Percentiles rank a stretch among this genome's conserved stretches.
Conservation (phyloP, 2,113 vertebrate species). For the Azemiops feae region DNA sequence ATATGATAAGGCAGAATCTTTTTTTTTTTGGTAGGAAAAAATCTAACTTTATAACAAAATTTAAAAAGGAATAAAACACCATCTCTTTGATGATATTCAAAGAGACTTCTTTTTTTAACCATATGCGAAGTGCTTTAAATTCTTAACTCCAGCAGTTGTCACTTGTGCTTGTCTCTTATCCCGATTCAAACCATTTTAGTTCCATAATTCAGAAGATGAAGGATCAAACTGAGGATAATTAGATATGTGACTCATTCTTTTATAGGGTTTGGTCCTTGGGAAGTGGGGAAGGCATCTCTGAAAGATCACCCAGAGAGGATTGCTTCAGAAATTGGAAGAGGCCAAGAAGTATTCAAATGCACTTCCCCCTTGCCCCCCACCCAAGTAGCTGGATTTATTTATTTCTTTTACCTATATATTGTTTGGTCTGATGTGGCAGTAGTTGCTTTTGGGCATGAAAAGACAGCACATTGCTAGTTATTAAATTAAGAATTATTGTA, state of each 20-base stretch:
- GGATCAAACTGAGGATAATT: slow-evolving; percentile 59
- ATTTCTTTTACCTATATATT: not conserved
- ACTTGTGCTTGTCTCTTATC: slow-evolving; percentile 53
- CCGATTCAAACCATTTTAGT: slow-evolving; percentile 65
- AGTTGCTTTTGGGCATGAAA: not conserved
- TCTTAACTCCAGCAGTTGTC: slow-evolving; percentile 70
- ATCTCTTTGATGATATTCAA: slow-evolving; percentile 79
- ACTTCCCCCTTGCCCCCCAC: slow-evolving; percentile 41
- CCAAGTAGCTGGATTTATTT: not conserved
- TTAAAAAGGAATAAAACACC: slow-evolving; percentile 74
- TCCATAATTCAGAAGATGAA: slow-evolving; percentile 72
- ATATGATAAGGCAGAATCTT: slow-evolving; percentile 27
- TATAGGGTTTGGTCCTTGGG: slow-evolving; percentile 46
- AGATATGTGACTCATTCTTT: slow-evolving; percentile 37
- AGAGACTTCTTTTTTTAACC: slow-evolving; percentile 73
- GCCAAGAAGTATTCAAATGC: slow-evolving; percentile 51
- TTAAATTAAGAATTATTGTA: not conserved
- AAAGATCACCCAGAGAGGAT: slow-evolving; percentile 31
- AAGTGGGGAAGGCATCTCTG: slow-evolving; percentile 47
- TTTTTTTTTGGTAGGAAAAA: slow-evolving; percentile 32
- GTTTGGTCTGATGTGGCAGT: not conserved
- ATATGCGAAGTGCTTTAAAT: slow-evolving; percentile 69
- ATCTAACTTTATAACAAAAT: slow-evolving; percentile 64
- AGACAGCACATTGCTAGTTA: not conserved
- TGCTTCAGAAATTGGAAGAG: slow-evolving; percentile 38